phyloP scores from a whole-genome alignment of 2,113 vertebrate species.

The Gambusia affinis region DNA sequence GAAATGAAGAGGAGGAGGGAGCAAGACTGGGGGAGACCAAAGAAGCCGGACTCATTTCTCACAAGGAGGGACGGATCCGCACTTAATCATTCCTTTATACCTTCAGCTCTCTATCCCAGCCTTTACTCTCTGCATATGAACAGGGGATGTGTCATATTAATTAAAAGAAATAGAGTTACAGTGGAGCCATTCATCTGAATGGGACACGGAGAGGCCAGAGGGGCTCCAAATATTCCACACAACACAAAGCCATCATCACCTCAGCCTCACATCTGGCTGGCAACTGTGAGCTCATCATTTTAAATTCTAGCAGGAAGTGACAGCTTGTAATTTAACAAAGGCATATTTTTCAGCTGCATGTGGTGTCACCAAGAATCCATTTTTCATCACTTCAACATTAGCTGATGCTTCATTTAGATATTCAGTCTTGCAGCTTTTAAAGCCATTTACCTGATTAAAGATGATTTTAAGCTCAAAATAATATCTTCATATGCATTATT shows the following conservation, averaged over 20 bases:
- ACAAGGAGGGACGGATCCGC: slow-evolving; percentile 67
- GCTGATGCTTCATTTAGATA: background rate
- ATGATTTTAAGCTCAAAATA: background rate
- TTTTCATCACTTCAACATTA: slow-evolving; percentile 33
- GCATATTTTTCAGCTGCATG: slow-evolving; percentile 21
- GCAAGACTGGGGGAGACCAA: slow-evolving; percentile 41
- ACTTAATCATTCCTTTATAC: slow-evolving; percentile 93
- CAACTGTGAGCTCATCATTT: slow-evolving; percentile 55
- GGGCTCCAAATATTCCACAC: slow-evolving; percentile 60
- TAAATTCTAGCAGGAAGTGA: slow-evolving; percentile 44
- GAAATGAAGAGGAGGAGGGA: slow-evolving; percentile 57
- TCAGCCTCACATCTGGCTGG: slow-evolving; percentile 66
- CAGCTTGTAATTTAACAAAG: slow-evolving; percentile 35
- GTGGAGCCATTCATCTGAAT: slow-evolving; percentile 70
- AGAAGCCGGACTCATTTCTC: slow-evolving; percentile 64
- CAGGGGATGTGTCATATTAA: slow-evolving; percentile 80
- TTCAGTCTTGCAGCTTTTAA: background rate
- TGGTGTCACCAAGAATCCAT: slow-evolving; percentile 31
- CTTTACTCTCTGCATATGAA: slow-evolving; percentile 84
- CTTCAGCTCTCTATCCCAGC: slow-evolving; percentile 62
- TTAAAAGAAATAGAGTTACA: slow-evolving; percentile 75
- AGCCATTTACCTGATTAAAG: background rate
- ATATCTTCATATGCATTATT: background rate
- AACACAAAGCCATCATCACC: slow-evolving; percentile 66
- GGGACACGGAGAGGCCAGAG: slow-evolving; percentile 50